phyloP scores from a whole-genome alignment of 2,888 invertebrate species.

The Phytoseiulus persimilis region DNA sequence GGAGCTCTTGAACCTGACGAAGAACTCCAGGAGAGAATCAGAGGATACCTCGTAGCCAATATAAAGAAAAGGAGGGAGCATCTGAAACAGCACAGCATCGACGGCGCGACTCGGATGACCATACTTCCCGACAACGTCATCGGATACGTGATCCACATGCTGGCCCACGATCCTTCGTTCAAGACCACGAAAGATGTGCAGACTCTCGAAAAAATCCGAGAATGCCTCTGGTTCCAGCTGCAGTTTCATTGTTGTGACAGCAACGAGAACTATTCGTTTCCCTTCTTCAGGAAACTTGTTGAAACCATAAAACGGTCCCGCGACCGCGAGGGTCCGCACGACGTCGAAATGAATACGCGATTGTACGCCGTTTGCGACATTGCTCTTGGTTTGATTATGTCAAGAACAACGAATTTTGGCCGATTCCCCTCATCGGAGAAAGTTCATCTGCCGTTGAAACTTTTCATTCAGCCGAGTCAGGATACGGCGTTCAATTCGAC shows the following conservation, averaged over 20 bases:
- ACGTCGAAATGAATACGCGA: constrained; percentile 80
- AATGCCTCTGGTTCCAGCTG: constrained; percentile 82
- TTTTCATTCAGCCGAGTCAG: not conserved
- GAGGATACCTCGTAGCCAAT: constrained; percentile 64
- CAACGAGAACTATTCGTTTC: constrained; percentile 86
- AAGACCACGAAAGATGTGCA: constrained; percentile 65
- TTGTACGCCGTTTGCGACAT: constrained; percentile 93
- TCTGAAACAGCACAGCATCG: constrained; percentile 57
- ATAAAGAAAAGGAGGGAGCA: constrained; percentile 81
- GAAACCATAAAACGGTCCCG: constrained; percentile 90
- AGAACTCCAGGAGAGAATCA: constrained; percentile 56
- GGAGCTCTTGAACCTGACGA: constrained; percentile 79
- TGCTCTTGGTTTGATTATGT: constrained; percentile 77
- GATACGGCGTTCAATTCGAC: constrained; percentile 43
- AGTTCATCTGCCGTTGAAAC: constrained; percentile 11
- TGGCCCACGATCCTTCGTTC: constrained; percentile 81
- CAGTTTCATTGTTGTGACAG: constrained; percentile 78
- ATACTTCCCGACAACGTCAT: constrained; percentile 91
- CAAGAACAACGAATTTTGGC: constrained; percentile 77
- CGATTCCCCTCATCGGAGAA: constrained; percentile 68
- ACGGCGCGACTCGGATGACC: constrained; percentile 47
- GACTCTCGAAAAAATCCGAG: constrained; percentile 64
- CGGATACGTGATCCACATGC: constrained; percentile 87
- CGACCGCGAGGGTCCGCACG: constrained; percentile 73
- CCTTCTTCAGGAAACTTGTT: constrained; percentile 84